These are phyloP conservation scores for Zaprionus inermis DNA, from an alignment of 1,140 invertebrate genomes.

Conservation along the genomic window DNA sequence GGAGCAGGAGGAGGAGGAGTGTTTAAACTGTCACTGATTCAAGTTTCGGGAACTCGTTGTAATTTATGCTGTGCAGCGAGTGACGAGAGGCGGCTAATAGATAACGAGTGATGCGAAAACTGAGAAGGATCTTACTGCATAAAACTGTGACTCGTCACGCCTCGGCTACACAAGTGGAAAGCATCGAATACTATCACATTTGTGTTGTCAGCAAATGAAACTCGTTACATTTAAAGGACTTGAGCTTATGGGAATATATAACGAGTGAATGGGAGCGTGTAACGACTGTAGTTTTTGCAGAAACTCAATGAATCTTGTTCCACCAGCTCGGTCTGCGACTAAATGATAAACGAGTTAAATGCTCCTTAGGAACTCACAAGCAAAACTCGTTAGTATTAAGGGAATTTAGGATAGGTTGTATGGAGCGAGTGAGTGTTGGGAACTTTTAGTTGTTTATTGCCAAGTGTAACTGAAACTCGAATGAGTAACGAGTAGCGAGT, in stretches of 20 bases:
- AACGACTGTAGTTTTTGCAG: neutral
- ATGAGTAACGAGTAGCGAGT: neutral
- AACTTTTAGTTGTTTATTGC: neutral
- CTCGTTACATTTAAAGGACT: neutral
- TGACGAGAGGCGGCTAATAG: neutral
- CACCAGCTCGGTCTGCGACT: neutral
- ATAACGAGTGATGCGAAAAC: constrained; percentile 2
- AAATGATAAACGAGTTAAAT: neutral
- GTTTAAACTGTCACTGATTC: neutral
- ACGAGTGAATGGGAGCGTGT: neutral
- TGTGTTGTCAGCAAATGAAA: neutral
- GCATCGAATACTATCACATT: no score
- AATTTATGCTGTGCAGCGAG: neutral
- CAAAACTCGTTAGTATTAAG: neutral
- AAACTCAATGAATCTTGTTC: no score
- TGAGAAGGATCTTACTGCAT: neutral
- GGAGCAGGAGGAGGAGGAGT: neutral
- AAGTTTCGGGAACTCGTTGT: neutral
- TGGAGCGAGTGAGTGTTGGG: no score
- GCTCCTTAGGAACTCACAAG: neutral
- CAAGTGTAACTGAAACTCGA: neutral
- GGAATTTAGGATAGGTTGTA: neutral
- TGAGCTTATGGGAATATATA: neutral
- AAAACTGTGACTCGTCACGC: neutral
- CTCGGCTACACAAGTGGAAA: no score